Evolutionary conservation across 2,888 invertebrate genomes (phyloP).

Genomic region (Aethes cnicana): DNA sequence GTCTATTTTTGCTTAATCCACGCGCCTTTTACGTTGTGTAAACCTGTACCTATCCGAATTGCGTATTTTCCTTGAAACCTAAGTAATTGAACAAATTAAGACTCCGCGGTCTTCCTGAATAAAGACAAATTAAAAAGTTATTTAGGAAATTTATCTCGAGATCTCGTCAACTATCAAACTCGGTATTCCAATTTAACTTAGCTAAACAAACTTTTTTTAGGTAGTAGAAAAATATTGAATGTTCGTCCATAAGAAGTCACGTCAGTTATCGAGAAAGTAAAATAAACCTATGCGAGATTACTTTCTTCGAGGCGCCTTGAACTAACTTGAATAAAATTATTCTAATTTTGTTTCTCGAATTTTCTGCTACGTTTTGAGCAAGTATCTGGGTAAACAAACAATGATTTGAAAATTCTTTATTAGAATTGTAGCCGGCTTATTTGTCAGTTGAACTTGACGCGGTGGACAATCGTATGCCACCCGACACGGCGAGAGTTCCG

Average conservation of each 20-base stretch:
- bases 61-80: conserved; percentile 21
- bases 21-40: not conserved
- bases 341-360: not conserved
- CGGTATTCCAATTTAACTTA: conserved; percentile 66
- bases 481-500: conserved; percentile 56
- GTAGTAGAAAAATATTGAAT: conserved; percentile 34
- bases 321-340: not conserved
- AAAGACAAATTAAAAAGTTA: conserved; percentile 49
- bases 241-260: conserved; percentile 28
- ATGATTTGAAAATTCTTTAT: no score
- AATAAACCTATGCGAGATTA: conserved; percentile 2
- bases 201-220: conserved; percentile 55
- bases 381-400: no score
- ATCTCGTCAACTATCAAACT: conserved; percentile 53
- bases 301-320: not conserved
- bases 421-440: conserved; percentile 21
- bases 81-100: conserved; percentile 34
- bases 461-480: conserved; percentile 37
- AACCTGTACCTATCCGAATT: conserved; percentile 31
- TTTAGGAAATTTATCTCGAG: conserved; percentile 42
- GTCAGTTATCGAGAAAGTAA: conserved; percentile 28
- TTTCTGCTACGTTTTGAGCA: conserved; percentile 20
- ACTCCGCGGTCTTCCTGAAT: conserved; percentile 33
- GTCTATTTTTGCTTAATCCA: not conserved
- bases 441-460: conserved; percentile 32